A percentile compares a stretch with the other conserved stretches of the same genome.
Conservation (phyloP, 1,140 invertebrate genomes). For the Lethocerus indicus region DNA sequence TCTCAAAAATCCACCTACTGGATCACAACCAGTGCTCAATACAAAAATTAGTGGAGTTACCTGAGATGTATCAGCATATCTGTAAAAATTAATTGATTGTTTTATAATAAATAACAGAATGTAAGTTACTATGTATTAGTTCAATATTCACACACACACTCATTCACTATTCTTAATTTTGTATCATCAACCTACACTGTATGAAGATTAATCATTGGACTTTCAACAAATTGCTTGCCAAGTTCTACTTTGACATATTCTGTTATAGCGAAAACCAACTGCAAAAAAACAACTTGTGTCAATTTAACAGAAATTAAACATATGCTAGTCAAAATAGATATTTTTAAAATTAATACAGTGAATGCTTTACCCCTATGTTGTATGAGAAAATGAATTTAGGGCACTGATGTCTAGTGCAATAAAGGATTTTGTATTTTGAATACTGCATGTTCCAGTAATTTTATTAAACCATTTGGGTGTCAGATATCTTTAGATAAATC, state of each 20-base stretch:
- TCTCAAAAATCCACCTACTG: slow-evolving; percentile 58
- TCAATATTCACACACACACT: no score
- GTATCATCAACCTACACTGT: slow-evolving; percentile 45
- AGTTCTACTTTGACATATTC: slow-evolving; percentile 60
- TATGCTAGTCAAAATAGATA: no score
- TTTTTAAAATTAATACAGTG: no score
- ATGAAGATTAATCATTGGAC: slow-evolving; percentile 43
- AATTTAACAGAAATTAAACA: no score
- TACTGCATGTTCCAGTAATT: no score
- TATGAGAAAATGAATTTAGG: no score
- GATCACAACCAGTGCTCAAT: slow-evolving; percentile 80
- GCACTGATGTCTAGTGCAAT: no score
- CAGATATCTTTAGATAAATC: no score
- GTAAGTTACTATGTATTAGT: not conserved
- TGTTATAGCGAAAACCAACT: slow-evolving; percentile 56
- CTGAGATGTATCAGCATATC: slow-evolving; percentile 52
- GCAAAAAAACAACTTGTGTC: slow-evolving; percentile 16
- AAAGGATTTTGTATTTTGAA: no score
- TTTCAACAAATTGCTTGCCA: slow-evolving; percentile 62
- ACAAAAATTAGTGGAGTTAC: slow-evolving; percentile 72
- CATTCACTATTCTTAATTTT: no score
- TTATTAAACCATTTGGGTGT: no score
- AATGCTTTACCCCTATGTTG: no score
- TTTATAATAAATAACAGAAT: not conserved
- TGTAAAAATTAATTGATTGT: slow-evolving; percentile 19